Base-by-base conservation (phyloP, 2,888 invertebrate species). In the Chalcosyrphus nemorum region DNA sequence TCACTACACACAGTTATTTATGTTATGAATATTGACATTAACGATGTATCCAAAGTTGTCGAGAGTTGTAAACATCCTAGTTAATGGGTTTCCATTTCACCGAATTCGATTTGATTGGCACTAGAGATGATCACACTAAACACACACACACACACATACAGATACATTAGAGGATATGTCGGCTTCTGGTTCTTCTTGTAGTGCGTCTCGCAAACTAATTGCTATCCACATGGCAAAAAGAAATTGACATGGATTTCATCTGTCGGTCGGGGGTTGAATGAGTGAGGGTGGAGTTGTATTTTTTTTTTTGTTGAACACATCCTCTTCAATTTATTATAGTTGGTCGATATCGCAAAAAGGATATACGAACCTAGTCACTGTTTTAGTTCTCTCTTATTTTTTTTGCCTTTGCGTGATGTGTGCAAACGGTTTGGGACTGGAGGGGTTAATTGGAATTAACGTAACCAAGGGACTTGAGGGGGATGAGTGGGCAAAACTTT, bases 401-500 rank as follows among this genome's bases (percentile, higher is more conserved):
- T 41, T 57, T 71, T 61, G 71, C 72, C 78, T 78, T 50, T 78
- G 66, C 72, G 72, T 47, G 66, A 71, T 65, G 13, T 41, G 65
- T 57, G 43, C 24, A 11, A 38, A 17, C 47, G 32, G 11, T 50
- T 29, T 52, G 54, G 45, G 63, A 57, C 1, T 11, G 38, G 24
- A 24, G n/a, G n/a, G 59, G 77, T 77, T 82, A 77, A 82, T 82
- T 82, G 81, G 81, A 77, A 82, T 71, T 77, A 82, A 81, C 76
- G 63, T 35, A 75, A 70, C 68, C 75, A 29, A 29, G 50, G 54
- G 66, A 32, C 43, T 56, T 29, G 47, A 13, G 35, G 11, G 11
- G 32, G 32, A 2, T 2, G 35, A 6, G n/a, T 7, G 4, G 32
- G 15, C 52, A 66, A 72, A 82, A 82, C 81, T 82, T 82, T 71